phyloP scores from a whole-genome alignment of 2,797 vertebrate species.

The Darevskia mixta region DNA sequence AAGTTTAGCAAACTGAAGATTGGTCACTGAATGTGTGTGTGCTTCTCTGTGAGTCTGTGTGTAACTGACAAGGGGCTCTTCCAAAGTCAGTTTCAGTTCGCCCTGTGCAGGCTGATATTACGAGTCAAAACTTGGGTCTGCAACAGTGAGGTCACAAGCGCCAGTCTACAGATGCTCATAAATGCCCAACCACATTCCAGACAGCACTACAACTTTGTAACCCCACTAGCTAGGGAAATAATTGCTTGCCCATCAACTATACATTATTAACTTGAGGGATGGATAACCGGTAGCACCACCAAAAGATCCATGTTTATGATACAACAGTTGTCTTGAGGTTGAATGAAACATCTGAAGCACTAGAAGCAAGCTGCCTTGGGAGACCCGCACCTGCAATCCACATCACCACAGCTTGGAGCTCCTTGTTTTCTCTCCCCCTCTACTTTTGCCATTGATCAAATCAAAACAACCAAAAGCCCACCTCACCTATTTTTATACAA shows the following conservation, averaged over 20 bases:
- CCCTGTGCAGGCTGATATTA: neutral
- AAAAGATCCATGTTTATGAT: neutral
- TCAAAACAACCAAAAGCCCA: neutral
- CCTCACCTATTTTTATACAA: neutral
- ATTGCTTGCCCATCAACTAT: neutral
- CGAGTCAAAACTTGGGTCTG: neutral
- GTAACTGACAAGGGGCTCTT: neutral
- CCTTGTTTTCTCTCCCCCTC: neutral
- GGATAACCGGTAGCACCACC: neutral
- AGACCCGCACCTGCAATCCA: neutral
- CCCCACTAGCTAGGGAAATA: neutral
- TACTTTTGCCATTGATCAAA: neutral
- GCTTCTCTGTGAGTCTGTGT: neutral
- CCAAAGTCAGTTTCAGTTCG: neutral
- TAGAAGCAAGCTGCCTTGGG: neutral
- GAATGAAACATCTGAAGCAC: neutral
- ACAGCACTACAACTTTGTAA: neutral
- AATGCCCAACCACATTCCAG: neutral
- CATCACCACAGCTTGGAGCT: neutral
- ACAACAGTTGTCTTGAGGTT: neutral
- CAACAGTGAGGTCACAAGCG: neutral
- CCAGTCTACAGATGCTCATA: neutral
- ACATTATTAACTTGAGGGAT: neutral
- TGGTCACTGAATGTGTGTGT: neutral
- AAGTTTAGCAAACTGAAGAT: neutral